Conservation (phyloP, 2,113 vertebrate genomes). For the Centrocercus urophasianus region DNA sequence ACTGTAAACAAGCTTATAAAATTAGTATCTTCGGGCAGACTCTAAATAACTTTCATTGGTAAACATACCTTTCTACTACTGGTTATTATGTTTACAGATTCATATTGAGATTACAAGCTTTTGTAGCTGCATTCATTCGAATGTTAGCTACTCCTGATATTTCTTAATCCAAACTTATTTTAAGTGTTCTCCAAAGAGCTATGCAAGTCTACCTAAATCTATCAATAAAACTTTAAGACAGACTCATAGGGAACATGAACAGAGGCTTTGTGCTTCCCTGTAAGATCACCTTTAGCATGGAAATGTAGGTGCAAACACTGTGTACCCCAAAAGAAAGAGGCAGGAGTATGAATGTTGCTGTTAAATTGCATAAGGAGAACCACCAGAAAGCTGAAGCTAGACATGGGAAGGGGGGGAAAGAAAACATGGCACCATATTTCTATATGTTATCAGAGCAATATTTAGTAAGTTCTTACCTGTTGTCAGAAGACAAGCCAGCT, state of each 20-base stretch:
- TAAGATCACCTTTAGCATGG: not conserved
- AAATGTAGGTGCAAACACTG: not conserved
- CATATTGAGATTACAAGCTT: not conserved
- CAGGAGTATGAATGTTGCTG: not conserved
- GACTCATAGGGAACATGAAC: not conserved
- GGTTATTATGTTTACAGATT: not conserved
- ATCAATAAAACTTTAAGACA: not conserved
- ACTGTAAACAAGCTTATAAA: not conserved
- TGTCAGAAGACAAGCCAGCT: slow-evolving; percentile 94
- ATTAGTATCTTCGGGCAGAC: not conserved
- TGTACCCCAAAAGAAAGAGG: not conserved
- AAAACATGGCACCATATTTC: not conserved
- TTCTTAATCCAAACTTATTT: not conserved
- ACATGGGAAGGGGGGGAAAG: not conserved
- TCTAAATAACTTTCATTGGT: not conserved
- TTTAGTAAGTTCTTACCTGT: slow-evolving; percentile 81
- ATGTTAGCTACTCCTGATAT: not conserved
- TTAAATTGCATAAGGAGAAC: not conserved
- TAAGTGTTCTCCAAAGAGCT: not conserved
- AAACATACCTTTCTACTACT: not conserved
- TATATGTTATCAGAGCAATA: not conserved
- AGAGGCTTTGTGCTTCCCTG: not conserved
- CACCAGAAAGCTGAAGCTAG: fast-evolving
- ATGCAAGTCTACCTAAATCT: fast-evolving
- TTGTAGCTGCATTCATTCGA: not conserved